Evolutionary conservation across 1,140 invertebrate genomes (phyloP), one percentile per base, ranked within the genome.

Genomic region (Chionoecetes opilio): DNA sequence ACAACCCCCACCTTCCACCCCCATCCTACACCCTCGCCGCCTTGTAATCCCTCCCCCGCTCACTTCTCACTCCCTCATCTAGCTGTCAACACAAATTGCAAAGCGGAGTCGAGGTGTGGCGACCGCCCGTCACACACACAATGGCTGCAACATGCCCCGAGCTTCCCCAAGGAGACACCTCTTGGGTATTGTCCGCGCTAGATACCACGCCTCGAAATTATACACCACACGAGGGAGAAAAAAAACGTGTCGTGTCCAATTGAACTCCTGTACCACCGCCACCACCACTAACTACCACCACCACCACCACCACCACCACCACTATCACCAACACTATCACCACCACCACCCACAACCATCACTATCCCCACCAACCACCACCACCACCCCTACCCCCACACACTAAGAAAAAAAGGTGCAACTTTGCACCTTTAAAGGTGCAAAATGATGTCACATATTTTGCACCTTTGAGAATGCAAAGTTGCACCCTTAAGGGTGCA

Each of bases 71-170:
- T 21, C 31, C 75, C 89, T 63, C 89, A 75, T 38, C 89, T 38
- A 26, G n/a, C 89, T 91, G 89, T 91, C 89, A 75, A 37, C 89
- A 46, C 89, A 91, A 91, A 91, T 91, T 91, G 89, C 31, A 34
- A 75, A 91, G 89, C 89, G 46, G 46, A 75, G 89, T 46, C 46
- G 46, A 63, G 46, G 89, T 91, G 53, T 46, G 46, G 38, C 31
- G n/a, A n/a, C 32, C 26, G n/a, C 34, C 89, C 53, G 89, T 63
- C 89, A 91, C 89, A 46, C 31, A 11, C 46, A 91, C 89, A 91
- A 91, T 91, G 89, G 89, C 5, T 31, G 34, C 75, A 31, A 31
- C 14, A 34, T 53, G 89, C 32, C 38, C 89, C 46, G 89, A 63
- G 89, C 38, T 34, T 63, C 89, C 34, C 46, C n/a, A 8, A 31